Conservation (phyloP, 2,797 vertebrate genomes). For the Coregonus suidteri region DNA sequence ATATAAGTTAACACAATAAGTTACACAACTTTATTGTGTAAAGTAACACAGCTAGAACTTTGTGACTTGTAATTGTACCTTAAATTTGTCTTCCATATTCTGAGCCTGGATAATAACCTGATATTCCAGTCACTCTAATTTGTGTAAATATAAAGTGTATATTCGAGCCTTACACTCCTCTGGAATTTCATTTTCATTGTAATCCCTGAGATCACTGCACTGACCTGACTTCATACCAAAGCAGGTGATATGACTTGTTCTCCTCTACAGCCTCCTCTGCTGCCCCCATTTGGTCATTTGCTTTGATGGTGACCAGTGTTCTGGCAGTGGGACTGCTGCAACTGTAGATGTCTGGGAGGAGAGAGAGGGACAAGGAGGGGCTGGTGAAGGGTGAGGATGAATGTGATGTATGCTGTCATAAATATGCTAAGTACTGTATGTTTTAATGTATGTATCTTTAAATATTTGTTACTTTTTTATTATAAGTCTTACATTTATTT, state of each 20-base stretch:
- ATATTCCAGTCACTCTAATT: background rate
- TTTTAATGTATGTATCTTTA: too few relatives aligned
- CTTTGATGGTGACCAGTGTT: slow-evolving; percentile 29
- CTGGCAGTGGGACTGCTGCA: slow-evolving; percentile 32
- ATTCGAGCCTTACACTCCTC: too few relatives aligned
- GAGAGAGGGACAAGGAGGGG: slow-evolving; percentile 17
- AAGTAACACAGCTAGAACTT: background rate
- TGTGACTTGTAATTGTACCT: background rate
- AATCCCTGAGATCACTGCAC: too few relatives aligned
- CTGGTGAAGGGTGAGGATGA: slow-evolving; percentile 1
- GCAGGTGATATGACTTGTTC: background rate
- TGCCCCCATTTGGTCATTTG: slow-evolving; percentile 52
- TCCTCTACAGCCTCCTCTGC: slow-evolving; percentile 52
- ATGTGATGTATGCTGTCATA: background rate
- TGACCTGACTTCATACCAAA: too few relatives aligned
- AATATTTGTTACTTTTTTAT: too few relatives aligned
- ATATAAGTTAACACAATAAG: too few relatives aligned
- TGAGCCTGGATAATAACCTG: background rate
- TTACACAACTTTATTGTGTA: background rate
- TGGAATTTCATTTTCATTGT: too few relatives aligned
- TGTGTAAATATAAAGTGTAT: too few relatives aligned
- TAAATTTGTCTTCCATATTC: background rate
- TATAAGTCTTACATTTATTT: too few relatives aligned
- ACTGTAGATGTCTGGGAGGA: background rate
- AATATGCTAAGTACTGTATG: too few relatives aligned